These are phyloP conservation scores for Eciton burchellii DNA, from an alignment of 1,140 invertebrate species.

Conservation along the genomic window DNA sequence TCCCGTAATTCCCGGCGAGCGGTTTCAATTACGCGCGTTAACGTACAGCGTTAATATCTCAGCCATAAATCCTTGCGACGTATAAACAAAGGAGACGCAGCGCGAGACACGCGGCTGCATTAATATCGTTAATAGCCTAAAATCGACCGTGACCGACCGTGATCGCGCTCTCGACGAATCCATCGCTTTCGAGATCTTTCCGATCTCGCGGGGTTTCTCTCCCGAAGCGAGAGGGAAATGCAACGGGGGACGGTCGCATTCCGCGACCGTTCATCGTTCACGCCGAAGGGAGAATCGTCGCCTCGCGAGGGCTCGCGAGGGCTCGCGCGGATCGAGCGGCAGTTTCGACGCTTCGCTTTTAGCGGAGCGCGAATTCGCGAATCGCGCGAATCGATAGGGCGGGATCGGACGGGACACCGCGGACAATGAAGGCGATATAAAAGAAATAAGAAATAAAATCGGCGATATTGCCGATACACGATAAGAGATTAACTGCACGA, in stretches of 20 bases:
- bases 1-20: constrained; percentile 41
- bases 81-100: background rate
- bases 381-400: constrained; percentile 18
- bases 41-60: background rate
- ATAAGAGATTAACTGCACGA: constrained; percentile 44
- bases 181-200: constrained; percentile 4
- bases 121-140: too few relatives aligned
- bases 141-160: too few relatives aligned
- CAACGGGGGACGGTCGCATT: constrained; percentile 14
- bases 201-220: background rate
- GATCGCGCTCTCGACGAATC: background rate
- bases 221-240: background rate
- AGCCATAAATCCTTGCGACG: constrained; percentile 30
- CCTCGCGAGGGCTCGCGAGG: constrained; percentile 64
- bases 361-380: constrained; percentile 60
- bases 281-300: constrained; percentile 61
- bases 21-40: constrained; percentile 43
- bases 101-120: background rate
- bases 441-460: constrained; percentile 51
- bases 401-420: constrained; percentile 13
- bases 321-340: too few relatives aligned
- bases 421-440: constrained; percentile 40
- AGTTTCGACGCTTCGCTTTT: constrained; percentile 71
- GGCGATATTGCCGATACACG: constrained; percentile 33
- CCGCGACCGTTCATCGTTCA: too few relatives aligned